Base-by-base conservation (phyloP, 2,113 vertebrate genomes). In the Microcebus lehilahytsara region DNA sequence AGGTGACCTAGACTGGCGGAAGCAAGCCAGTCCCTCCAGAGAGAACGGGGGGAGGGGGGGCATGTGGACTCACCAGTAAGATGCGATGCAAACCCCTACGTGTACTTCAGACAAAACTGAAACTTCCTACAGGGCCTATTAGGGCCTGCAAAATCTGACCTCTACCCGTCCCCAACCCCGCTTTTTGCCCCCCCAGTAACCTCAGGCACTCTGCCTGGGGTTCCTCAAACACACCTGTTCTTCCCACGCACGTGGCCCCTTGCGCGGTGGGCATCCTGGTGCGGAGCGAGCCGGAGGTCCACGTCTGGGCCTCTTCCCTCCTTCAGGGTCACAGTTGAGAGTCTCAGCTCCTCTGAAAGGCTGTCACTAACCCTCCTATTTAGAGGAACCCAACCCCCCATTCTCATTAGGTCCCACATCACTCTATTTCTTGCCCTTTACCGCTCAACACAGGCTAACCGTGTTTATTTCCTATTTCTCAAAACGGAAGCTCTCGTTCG, bases 21-120 rank as follows among this genome's bases (percentile, higher is more conserved):
- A 51, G 89, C 13, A 42, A 85, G 53, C 3, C 23, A 4, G 23
- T 23, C 8, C 11, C 10, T 51, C 6, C 37, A 10, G 6, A 1
- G 13, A 80, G 4, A 42, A 42, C 11, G 7, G 4, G 1, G 69
- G 2, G 4, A 42, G 37, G 9, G 7, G 4, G 1, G 69, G 2
- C 2, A 32, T 49, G 40, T 37, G 11, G 14, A 64, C 71, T 77
- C 14, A 37, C 80, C 85, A 72, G 30, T 27, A 40, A n/a, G 9
- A 66, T 51, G 51, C 49, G 30, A 40, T 8, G 9, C 22, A 81
- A 66, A 93, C 3, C 51, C 5, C 5, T 91, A 0, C 4, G 2
- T 9, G 9, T 4, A 40, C 69, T 34, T 84, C 46, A n/a, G 85
- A 84, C 34, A 53, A 79, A 91, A 79, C 30, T 5, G 80, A 64